phyloP scores from a whole-genome alignment of 2,888 invertebrate species.

The Anodontia alba region DNA sequence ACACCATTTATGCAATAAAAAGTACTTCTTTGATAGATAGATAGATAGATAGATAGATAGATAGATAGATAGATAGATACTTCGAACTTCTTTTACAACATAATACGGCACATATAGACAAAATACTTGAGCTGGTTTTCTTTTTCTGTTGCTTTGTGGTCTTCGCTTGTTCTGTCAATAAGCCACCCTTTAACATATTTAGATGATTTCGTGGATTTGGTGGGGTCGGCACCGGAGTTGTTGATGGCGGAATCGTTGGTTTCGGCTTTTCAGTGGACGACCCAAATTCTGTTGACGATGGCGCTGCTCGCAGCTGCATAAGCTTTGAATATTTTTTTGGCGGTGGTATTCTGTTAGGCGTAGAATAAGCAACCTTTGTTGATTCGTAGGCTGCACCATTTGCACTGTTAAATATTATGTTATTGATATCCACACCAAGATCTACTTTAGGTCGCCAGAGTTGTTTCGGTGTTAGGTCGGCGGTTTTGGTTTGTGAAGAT shows the following conservation, averaged over 20 bases:
- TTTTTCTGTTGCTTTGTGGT: neutral
- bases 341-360: neutral
- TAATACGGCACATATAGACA: neutral
- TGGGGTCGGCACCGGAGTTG: neutral
- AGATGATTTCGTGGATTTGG: constrained; percentile 1
- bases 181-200: neutral
- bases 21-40: too few relatives aligned
- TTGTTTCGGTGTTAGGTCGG: constrained; percentile 11
- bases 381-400: neutral
- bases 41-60: neutral
- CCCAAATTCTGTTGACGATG: neutral
- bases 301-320: neutral
- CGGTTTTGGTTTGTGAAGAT: neutral
- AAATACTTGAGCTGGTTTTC: neutral
- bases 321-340: neutral
- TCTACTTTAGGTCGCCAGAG: constrained; percentile 50
- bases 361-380: neutral
- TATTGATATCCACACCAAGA: constrained; percentile 44
- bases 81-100: too few relatives aligned
- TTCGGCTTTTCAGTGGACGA: neutral
- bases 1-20: too few relatives aligned
- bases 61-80: neutral
- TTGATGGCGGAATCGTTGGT: neutral
- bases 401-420: constrained; percentile 17
- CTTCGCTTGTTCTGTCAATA: neutral